A percentile compares a stretch with the other conserved stretches of the same genome.
Conservation (phyloP, 1,140 invertebrate species). For the Zaprionus ghesquierei region DNA sequence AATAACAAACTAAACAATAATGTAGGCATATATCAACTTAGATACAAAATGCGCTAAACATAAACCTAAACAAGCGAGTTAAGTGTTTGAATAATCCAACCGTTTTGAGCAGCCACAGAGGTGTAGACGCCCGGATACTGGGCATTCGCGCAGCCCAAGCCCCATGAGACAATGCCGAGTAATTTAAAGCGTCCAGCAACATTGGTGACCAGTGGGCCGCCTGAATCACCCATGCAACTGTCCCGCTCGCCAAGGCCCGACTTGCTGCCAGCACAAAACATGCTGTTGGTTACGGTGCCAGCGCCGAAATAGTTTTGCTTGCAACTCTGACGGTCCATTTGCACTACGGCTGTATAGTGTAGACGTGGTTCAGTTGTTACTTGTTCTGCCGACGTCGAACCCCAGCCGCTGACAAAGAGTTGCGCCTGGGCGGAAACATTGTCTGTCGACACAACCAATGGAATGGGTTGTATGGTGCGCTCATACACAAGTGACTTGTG, state of each 20-base stretch:
- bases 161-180: conserved; percentile 85
- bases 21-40: neutral
- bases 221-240: conserved; percentile 84
- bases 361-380: conserved; percentile 45
- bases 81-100: conserved; percentile 53
- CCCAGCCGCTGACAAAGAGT: conserved; percentile 69
- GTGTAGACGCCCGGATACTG: too few species aligned
- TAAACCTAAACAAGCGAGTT: conserved; percentile 25
- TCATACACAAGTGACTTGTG: conserved; percentile 48
- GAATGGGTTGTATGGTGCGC: too few species aligned
- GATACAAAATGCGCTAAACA: neutral
- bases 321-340: conserved; percentile 48
- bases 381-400: too few species aligned
- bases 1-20: neutral
- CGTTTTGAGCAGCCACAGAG: too few species aligned
- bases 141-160: too few species aligned
- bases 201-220: conserved; percentile 85
- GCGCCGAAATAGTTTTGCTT: conserved; percentile 51
- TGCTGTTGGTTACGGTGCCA: conserved; percentile 56
- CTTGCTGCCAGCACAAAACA: conserved; percentile 69
- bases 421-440: conserved; percentile 18
- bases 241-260: conserved; percentile 50
- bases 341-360: conserved; percentile 50
- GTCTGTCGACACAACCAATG: too few species aligned
- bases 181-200: conserved; percentile 75